Conservation (phyloP, 92 coral and sea anemone species). For the Siderastrea radians region DNA sequence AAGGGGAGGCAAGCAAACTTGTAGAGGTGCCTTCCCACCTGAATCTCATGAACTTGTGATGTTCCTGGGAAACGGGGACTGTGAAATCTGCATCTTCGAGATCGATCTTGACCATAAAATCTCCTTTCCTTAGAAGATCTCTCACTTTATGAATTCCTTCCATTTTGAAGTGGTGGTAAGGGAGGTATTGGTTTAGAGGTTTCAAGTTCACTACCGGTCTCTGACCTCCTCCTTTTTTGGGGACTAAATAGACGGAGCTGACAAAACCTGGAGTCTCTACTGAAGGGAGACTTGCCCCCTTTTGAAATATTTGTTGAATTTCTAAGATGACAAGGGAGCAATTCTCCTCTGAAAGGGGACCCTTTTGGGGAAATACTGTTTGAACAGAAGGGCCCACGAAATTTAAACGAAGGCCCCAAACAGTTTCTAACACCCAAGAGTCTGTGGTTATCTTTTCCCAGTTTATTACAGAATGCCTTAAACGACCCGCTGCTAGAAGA, state of each 20-base stretch:
- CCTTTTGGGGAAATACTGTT: background rate
- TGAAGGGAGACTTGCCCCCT: conserved; percentile 34
- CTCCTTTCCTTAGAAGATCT: conserved; percentile 32
- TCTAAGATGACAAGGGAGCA: conserved; percentile 22
- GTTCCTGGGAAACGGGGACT: conserved; percentile 19
- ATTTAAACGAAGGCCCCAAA: too few species aligned
- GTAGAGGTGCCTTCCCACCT: conserved; percentile 40
- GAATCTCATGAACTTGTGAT: conserved; percentile 1
- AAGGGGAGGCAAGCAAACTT: conserved; percentile 38
- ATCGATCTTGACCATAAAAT: conserved; percentile 23
- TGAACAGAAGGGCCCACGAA: conserved; percentile 11
- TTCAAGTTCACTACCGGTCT: conserved; percentile 57
- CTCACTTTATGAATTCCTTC: conserved; percentile 63
- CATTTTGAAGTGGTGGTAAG: conserved; percentile 77
- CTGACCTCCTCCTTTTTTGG: conserved; percentile 57
- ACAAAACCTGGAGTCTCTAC: background rate
- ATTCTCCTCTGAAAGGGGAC: background rate
- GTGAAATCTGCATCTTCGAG: conserved; percentile 27
- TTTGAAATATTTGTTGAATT: conserved; percentile 44
- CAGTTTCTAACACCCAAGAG: background rate
- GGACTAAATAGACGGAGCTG: background rate
- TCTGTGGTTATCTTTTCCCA: background rate
- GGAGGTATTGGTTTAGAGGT: conserved; percentile 45
- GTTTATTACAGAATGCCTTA: background rate
- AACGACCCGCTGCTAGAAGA: conserved; percentile 27